A percentile compares a stretch with the other conserved stretches of the same genome.
phyloP scores from a whole-genome alignment of 2,797 vertebrate species.

The Taenioides sp. region DNA sequence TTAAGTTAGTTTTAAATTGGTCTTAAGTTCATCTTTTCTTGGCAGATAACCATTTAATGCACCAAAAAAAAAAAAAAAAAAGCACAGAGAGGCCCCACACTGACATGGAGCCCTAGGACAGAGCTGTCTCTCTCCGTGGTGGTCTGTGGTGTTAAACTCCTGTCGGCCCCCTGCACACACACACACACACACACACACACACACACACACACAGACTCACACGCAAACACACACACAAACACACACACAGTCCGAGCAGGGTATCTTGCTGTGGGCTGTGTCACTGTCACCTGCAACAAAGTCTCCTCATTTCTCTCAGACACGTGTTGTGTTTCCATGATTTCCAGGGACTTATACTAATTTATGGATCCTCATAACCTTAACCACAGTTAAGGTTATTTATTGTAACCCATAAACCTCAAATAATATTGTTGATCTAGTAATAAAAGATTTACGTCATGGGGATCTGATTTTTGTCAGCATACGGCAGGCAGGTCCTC shows the following conservation, averaged over 20 bases:
- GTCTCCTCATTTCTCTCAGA: background rate
- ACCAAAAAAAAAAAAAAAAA: background rate
- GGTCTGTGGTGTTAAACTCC: conserved; percentile 72
- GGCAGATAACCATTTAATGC: background rate
- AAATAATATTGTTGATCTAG: too few species aligned
- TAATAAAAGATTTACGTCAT: too few species aligned
- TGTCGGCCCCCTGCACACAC: conserved; percentile 62
- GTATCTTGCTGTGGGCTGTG: conserved; percentile 42
- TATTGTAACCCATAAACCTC: too few species aligned
- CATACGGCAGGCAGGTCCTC: too few species aligned
- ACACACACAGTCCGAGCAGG: conserved; percentile 28
- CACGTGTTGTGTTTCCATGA: too few species aligned
- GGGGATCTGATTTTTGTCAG: too few species aligned
- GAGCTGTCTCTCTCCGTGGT: conserved; percentile 41
- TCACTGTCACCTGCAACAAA: conserved; percentile 55
- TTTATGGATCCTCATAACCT: too few species aligned
- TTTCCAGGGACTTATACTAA: too few species aligned
- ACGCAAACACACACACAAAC: too few species aligned
- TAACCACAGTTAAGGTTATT: too few species aligned
- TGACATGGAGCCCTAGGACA: conserved; percentile 58
- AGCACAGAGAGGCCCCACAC: conserved; percentile 28
- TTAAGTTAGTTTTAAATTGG: too few species aligned
- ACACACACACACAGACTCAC: background rate
- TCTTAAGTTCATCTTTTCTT: too few species aligned
- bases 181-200: conserved; percentile 14